Evolutionary conservation across 2,888 invertebrate genomes (phyloP).

Genomic region (Cataglyphis cursor): DNA sequence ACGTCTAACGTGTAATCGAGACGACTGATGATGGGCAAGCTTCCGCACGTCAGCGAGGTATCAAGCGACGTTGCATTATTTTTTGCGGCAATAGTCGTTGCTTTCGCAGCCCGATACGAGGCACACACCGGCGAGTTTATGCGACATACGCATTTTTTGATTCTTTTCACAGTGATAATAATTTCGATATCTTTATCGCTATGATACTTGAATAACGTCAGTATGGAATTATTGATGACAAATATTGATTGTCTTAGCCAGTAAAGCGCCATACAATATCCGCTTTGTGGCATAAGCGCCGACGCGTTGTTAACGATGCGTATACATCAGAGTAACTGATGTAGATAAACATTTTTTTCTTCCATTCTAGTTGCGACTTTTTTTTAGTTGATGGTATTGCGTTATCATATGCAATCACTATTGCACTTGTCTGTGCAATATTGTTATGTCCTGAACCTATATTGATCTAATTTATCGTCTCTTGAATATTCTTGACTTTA

Average conservation of each 20-base stretch:
- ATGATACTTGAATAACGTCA: background rate
- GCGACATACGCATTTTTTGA: background rate
- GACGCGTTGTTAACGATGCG: constrained; percentile 3
- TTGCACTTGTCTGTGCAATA: constrained; percentile 11
- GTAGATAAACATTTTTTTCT: constrained; percentile 26
- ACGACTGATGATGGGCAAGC: background rate
- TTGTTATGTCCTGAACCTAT: background rate
- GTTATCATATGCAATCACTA: constrained; percentile 24
- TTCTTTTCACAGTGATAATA: background rate
- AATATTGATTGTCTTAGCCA: constrained; percentile 7
- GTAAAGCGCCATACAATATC: background rate
- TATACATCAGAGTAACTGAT: constrained; percentile 17
- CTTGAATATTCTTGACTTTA: constrained; percentile 5
- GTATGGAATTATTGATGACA: background rate
- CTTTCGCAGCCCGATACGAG: constrained; percentile 14
- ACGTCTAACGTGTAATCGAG: constrained; percentile 36
- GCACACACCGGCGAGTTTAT: background rate
- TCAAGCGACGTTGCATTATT: constrained; percentile 33
- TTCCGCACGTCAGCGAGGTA: constrained; percentile 35
- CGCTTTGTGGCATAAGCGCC: constrained; percentile 3
- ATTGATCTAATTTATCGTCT: constrained; percentile 8
- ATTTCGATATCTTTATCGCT: background rate
- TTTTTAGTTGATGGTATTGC: background rate
- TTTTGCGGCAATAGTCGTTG: constrained; percentile 32
- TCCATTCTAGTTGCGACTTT: constrained; percentile 23